Base-by-base conservation (phyloP, 2,113 vertebrate species). In the Calidris pygmaea region DNA sequence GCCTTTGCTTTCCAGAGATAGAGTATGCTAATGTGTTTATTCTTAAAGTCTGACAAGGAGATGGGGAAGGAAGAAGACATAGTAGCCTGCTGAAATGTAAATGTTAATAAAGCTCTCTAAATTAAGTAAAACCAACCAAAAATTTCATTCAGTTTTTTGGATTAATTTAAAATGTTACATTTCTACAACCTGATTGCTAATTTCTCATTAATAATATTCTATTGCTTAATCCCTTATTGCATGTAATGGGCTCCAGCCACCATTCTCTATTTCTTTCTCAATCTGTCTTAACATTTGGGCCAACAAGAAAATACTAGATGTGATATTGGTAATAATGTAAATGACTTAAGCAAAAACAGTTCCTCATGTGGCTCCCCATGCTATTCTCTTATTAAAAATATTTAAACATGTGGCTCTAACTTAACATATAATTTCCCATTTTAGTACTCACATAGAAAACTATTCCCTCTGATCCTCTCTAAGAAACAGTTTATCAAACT, bases 11-110 rank as follows among this genome's bases (percentile, higher is more conserved):
- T 88, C 32, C 23, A 67, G 72, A 85, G 87, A 89, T 48, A 94
- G 76, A 48, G 39, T 63, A 93, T 93, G 86, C 35, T 96, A 94
- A 94, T 87, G 12, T 71, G 23, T 62, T 94, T 96, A 89, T 93
- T 89, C 70, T 67, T 29, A 18, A 93, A 85, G 59, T 60, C 53
- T 97, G 82, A 93, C 59, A 81, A 94, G 48, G 77, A 92, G 55
- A 72, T 30, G 29, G 21, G 27, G 47, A 83, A 92, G 76, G 39
- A 86, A 83, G 63, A 94, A 26, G 53, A 71, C 80, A 62, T 58
- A 79, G 82, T 79, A 90, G 34, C 14, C 34, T 55, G 75, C 41
- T 88, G 81, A 93, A 92, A 93, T 62, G 24, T 35, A 73, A 71
- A 76, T 88, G 30, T 71, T 91, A 88, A 86, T 63, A 92, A 72